A percentile compares a stretch with the other conserved stretches of the same genome.
phyloP scores from a whole-genome alignment of 1,140 invertebrate species.

The Melipona quadrifasciata region DNA sequence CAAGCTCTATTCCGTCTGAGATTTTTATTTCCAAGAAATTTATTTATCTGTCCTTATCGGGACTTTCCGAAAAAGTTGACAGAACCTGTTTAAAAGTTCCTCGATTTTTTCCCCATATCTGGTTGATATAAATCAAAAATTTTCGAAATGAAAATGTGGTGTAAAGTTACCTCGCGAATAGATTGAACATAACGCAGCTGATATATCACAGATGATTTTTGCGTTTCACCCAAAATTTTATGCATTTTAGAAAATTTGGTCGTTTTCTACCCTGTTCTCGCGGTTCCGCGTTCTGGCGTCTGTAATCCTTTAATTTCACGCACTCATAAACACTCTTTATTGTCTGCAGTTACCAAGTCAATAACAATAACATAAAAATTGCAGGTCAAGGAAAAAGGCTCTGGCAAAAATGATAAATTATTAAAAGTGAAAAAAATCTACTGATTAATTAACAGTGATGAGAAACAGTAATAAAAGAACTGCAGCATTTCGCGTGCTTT shows the following conservation, averaged over 20 bases:
- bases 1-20: too few species aligned
- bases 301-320: background rate
- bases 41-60: too few species aligned
- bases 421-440: background rate
- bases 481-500: background rate
- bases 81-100: too few species aligned
- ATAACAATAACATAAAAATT: too few species aligned
- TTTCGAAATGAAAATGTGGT: background rate
- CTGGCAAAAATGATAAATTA: background rate
- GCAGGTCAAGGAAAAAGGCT: background rate
- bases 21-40: too few species aligned
- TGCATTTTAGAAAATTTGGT: background rate
- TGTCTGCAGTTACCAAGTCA: background rate
- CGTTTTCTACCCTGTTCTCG: background rate
- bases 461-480: background rate
- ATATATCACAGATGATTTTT: background rate
- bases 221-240: background rate
- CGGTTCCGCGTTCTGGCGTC: background rate
- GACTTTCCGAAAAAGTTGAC: too few species aligned
- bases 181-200: background rate
- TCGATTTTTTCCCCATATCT: too few species aligned
- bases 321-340: background rate
- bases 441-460: background rate
- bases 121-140: background rate
- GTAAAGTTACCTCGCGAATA: background rate